A percentile compares a stretch with the other conserved stretches of the same genome.
Evolutionary conservation across 2,113 vertebrate genomes (phyloP).

Genomic region (Perca fluviatilis): DNA sequence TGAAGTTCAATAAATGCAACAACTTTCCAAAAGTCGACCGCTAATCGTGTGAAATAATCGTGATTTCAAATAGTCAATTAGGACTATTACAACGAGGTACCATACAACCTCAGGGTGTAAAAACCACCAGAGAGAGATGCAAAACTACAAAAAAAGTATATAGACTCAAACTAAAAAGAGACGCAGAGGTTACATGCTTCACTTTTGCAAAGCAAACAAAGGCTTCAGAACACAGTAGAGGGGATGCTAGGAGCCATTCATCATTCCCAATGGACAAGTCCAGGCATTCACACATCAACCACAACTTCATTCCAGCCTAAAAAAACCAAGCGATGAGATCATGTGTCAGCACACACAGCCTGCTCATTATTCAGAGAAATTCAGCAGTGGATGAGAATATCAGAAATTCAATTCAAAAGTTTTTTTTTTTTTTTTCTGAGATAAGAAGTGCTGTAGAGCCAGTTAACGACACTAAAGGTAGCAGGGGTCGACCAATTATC

Average conservation of each 20-base stretch:
- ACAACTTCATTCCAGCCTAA: slow-evolving; percentile 42
- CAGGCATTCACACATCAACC: slow-evolving; percentile 52
- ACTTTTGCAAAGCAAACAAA: slow-evolving; percentile 13
- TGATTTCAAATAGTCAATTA: too few species aligned
- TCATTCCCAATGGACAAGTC: slow-evolving; percentile 48
- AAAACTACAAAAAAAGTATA: not conserved
- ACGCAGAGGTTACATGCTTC: not conserved
- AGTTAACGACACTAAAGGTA: not conserved
- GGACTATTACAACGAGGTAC: not conserved
- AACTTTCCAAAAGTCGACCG: too few species aligned
- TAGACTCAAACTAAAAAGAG: not conserved
- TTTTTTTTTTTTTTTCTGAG: too few species aligned
- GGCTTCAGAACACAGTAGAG: not conserved
- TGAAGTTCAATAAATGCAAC: too few species aligned
- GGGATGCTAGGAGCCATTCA: slow-evolving; percentile 37
- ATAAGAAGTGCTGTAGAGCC: not conserved
- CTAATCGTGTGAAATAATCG: too few species aligned
- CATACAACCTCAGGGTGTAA: not conserved
- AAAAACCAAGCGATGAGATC: slow-evolving; percentile 4
- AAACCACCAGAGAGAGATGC: not conserved
- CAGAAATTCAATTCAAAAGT: not conserved
- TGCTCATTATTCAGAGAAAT: not conserved
- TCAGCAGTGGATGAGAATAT: not conserved
- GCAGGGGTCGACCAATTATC: too few species aligned
- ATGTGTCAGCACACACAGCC: slow-evolving; percentile 2